Base-by-base conservation (phyloP, 2,888 invertebrate species). In the Polymixis lichenea region DNA sequence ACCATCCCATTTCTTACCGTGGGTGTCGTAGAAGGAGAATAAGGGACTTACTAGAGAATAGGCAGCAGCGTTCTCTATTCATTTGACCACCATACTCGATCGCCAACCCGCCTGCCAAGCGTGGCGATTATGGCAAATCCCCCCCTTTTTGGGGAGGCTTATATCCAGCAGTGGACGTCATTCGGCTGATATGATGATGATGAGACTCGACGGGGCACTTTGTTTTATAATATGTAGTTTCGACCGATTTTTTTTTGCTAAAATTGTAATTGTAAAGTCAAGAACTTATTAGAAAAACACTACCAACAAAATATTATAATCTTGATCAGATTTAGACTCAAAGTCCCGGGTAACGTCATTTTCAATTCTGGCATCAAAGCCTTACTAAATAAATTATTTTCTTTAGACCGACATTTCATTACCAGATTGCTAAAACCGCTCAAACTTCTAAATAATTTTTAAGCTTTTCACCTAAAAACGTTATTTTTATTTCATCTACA, bases 361-460 rank as follows among this genome's bases (percentile, higher is more conserved):
- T 78, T 75, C 56, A 51, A 67, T 78, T 73, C 55, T 61, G 62
- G 19, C 70, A 56, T 61, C 56, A 82, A 71, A 71, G 49, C 28
- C 13, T 32, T 61, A 22, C 55, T 70, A 69, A 71, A 67, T 75
- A 64, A 72, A 61, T 76, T 67, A 71, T 55, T 83, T 82, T 72
- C 64, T 83, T 83, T 25, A 60, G 49, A 74, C 38, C 62, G 17
- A 74, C 60, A 49, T 64, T 61, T 68, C 60, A 65, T 74, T 72
- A n/a, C 51, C n/a, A 25, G 66, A 62, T 74, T 68, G 38, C 73
- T 75, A 66, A 69, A 79, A 66, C 43, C 53, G 46, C 72, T 71
- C 13, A 73, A 72, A 71, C 70, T 49, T 72, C 60, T 43, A 56
- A 89, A 89, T 89, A n/a, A 88, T 69, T 80, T 85, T 78, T 46